These are phyloP conservation scores for Shinisaurus crocodilurus DNA, from an alignment of 2,113 vertebrate genomes.

Conservation along the genomic window DNA sequence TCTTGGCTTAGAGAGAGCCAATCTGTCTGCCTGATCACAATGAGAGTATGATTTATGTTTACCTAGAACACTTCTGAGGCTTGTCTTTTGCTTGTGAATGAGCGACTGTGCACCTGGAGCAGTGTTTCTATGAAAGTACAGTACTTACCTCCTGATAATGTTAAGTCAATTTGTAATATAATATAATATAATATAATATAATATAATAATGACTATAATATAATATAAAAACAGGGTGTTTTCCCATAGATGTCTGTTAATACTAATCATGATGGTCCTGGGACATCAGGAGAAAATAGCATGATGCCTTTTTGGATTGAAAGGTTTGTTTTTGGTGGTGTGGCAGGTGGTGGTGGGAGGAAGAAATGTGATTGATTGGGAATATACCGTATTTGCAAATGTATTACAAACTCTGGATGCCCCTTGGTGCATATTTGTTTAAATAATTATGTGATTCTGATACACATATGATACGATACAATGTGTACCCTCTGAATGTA, in stretches of 20 bases:
- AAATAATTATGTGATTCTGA: constrained; percentile 22
- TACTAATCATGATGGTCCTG: neutral
- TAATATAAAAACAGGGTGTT: neutral
- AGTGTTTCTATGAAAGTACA: constrained; percentile 41
- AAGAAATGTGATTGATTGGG: neutral
- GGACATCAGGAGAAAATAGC: no score
- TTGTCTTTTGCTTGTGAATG: constrained; percentile 43
- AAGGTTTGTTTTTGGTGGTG: neutral
- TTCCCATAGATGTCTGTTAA: neutral
- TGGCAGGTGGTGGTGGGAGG: neutral
- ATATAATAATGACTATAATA: no score
- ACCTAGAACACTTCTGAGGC: constrained; percentile 30
- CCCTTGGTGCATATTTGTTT: constrained; percentile 20
- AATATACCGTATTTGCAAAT: neutral
- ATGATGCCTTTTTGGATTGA: neutral
- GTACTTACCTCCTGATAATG: constrained; percentile 24
- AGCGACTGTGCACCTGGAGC: constrained; percentile 41
- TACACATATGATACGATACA: neutral
- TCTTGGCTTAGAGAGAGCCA: constrained; percentile 49
- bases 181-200: no score
- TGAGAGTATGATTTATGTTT: constrained; percentile 28
- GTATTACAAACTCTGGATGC: constrained; percentile 1
- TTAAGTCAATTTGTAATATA: neutral
- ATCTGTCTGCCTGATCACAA: constrained; percentile 38
- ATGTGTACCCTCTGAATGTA: constrained; percentile 32